Base-by-base conservation (phyloP, 2,888 invertebrate genomes). In the Taphrorychus bicolor region DNA sequence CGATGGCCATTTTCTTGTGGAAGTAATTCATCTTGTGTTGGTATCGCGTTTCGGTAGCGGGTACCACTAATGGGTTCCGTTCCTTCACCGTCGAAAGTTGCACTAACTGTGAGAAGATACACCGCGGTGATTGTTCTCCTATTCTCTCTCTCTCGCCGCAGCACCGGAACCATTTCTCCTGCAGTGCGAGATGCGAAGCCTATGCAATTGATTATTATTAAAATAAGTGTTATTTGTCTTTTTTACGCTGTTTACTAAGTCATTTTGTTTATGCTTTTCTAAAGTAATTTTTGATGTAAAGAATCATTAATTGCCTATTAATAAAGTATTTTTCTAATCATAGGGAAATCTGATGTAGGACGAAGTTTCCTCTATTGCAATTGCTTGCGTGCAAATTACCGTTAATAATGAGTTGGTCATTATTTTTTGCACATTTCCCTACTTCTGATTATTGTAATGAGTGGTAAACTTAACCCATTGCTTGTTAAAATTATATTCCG, bases 121-220 rank as follows among this genome's bases (percentile, higher is more conserved):
- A n/a, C n/a, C 9, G 14, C 18, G 45, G 48, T 48, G 14, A 18
- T 48, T 17, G 48, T 1, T 32, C 32, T 18, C 3, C 14, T n/a
- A 5, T 48, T 18, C 48, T 48, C 17, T 23, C 21, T 54, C 54
- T 54, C 21, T 2, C 18, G 22, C 11, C 49, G 7, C 41, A 24
- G 16, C 40, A 49, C 19, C 63, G 63, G 57, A 51, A 63, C 40
- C 22, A 19, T 51, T 57, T 63, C 57, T 63, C 57, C 41, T 41
- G 14, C 42, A 42, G 41, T 17, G 19, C 42, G 18, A 51, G 51
- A 48, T 32, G 32, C 7, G 32, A 11, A 24, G 7, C 7, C 32
- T 11, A 32, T 32, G 7, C 1, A 7, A 32, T 32, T 32, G 32
- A 32, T 32, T 9, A 32, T 32, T 32, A 32, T 32, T 32, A 11